Percentiles rank a stretch among this genome's conserved stretches.
Conservation (phyloP, 2,888 invertebrate species). For the Glaucopsyche alexis region DNA sequence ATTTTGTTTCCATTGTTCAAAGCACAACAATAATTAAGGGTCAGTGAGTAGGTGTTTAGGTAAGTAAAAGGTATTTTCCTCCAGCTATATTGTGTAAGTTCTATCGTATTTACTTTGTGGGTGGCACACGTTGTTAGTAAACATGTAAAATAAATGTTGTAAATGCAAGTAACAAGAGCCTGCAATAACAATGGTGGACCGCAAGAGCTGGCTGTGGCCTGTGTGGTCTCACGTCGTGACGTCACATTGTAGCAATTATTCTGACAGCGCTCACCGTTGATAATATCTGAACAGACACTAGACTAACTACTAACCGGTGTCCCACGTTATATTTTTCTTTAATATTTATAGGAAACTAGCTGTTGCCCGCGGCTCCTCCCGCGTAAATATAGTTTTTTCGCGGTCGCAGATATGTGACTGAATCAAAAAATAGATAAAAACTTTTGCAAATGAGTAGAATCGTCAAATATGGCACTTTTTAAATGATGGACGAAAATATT, state of each 20-base stretch:
- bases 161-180: constrained; percentile 21
- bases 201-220: constrained; percentile 31
- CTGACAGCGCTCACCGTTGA: constrained; percentile 56
- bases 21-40: neutral
- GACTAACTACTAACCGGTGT: constrained; percentile 42
- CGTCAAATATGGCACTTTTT: too few species aligned
- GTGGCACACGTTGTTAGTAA: constrained; percentile 2
- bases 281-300: constrained; percentile 50
- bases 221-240: constrained; percentile 41
- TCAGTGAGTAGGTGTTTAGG: neutral
- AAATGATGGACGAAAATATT: neutral
- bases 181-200: constrained; percentile 37
- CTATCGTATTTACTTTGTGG: constrained; percentile 1
- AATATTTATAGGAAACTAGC: neutral
- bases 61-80: neutral
- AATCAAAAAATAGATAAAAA: too few species aligned
- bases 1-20: neutral
- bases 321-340: neutral
- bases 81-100: neutral
- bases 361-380: too few species aligned
- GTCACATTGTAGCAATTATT: constrained; percentile 47
- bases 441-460: too few species aligned
- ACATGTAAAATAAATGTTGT: constrained; percentile 16
- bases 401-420: too few species aligned
- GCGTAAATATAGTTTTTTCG: too few species aligned